A percentile compares a stretch with the other conserved stretches of the same genome.
Conservation (phyloP, 1,140 invertebrate species). For the Babylonia areolata region DNA sequence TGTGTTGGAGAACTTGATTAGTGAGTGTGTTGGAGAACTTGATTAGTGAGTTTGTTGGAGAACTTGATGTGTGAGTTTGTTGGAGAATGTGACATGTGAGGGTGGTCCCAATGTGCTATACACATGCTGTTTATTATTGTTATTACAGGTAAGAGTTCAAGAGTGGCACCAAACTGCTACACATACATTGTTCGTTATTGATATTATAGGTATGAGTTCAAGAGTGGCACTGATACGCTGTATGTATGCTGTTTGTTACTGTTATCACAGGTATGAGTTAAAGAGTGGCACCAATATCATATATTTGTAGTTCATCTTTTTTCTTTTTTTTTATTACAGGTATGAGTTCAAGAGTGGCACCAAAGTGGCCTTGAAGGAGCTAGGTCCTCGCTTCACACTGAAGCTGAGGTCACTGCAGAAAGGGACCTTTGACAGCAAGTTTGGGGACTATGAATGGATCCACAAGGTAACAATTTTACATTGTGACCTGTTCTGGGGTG, state of each 20-base stretch:
- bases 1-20: no score
- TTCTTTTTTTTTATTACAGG: conserved; percentile 77
- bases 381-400: conserved; percentile 97
- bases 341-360: conserved; percentile 94
- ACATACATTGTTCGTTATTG: not conserved
- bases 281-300: no score
- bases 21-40: no score
- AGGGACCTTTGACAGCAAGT: conserved; percentile 97
- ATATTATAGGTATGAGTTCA: not conserved
- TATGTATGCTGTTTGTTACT: not conserved
- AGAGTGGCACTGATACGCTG: no score
- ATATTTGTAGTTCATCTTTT: not conserved
- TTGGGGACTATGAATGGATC: conserved; percentile 98
- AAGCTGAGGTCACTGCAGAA: conserved; percentile 94
- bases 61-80: no score
- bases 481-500: no score
- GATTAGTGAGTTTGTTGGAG: no score
- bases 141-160: no score
- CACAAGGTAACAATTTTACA: conserved; percentile 92
- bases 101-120: no score
- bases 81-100: no score
- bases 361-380: conserved; percentile 90
- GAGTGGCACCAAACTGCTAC: no score
- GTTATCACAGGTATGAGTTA: conserved; percentile 81
- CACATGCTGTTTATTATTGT: no score